These are phyloP conservation scores for Rhabdornis inornatus DNA, from an alignment of 2,113 vertebrate genomes.

Conservation along the genomic window DNA sequence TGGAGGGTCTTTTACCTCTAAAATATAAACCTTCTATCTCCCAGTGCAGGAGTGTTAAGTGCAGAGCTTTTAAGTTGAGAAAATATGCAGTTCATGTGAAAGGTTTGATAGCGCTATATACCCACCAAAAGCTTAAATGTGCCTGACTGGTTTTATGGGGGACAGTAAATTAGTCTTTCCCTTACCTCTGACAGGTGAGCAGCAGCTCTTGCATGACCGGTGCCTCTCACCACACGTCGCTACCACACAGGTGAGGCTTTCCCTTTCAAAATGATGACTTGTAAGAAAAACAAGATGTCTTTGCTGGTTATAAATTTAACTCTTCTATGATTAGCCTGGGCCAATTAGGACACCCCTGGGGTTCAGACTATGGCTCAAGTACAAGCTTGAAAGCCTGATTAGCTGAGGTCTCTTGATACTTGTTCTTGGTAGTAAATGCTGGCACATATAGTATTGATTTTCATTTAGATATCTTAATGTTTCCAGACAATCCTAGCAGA, in stretches of 20 bases:
- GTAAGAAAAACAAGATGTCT: conserved; percentile 82
- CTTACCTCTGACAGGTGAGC: conserved; percentile 78
- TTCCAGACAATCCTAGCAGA: conserved; percentile 86
- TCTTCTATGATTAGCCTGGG: conserved; percentile 79
- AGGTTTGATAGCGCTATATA: conserved; percentile 45
- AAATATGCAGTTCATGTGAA: conserved; percentile 30
- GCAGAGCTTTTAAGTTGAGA: conserved; percentile 37
- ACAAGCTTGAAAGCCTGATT: conserved; percentile 81
- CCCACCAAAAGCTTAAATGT: conserved; percentile 54
- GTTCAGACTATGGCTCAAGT: conserved; percentile 71
- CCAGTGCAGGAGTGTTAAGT: conserved; percentile 21
- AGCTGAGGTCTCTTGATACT: conserved; percentile 82
- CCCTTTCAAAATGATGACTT: conserved; percentile 60
- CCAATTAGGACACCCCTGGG: conserved; percentile 81
- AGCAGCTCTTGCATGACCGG: conserved; percentile 63
- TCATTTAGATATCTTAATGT: conserved; percentile 99
- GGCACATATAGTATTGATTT: conserved; percentile 96
- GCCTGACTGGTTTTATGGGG: conserved; percentile 66
- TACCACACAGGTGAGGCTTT: conserved; percentile 71
- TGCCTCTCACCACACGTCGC: conserved; percentile 52
- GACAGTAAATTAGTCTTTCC: conserved; percentile 67
- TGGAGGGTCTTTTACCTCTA: not conserved
- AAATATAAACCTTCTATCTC: not conserved
- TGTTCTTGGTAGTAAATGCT: conserved; percentile 83
- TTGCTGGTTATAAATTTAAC: conserved; percentile 82